Percentiles rank a stretch among this genome's conserved stretches.
phyloP scores from a whole-genome alignment of 1,140 invertebrate genomes.

The Drosophila kurseongensis region DNA sequence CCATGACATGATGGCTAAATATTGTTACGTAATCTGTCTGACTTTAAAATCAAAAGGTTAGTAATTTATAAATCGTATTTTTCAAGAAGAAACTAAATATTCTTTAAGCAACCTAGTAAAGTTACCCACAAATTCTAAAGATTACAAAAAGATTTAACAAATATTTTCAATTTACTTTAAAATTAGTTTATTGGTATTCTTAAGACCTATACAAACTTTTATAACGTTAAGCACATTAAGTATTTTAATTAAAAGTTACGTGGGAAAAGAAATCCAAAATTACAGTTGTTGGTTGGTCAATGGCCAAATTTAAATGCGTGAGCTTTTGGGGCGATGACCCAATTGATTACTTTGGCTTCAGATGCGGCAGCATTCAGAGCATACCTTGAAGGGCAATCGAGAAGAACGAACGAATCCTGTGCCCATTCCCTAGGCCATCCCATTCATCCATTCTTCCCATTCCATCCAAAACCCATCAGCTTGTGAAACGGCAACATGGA shows the following conservation, averaged over 20 bases:
- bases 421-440: no score
- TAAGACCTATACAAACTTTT: no score
- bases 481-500: slow-evolving; percentile 58
- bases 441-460: slow-evolving; percentile 5
- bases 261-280: neutral
- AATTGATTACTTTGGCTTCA: slow-evolving; percentile 51
- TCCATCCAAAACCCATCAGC: slow-evolving; percentile 13
- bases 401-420: slow-evolving; percentile 7
- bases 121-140: no score
- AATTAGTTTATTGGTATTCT: no score
- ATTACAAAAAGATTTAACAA: no score
- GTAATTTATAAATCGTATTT: no score
- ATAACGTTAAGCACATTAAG: neutral
- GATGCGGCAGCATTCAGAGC: slow-evolving; percentile 45
- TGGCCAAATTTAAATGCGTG: slow-evolving; percentile 28
- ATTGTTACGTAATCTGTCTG: slow-evolving; percentile 40
- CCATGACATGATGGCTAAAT: slow-evolving; percentile 13
- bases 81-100: no score
- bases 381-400: slow-evolving; percentile 35
- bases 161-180: no score
- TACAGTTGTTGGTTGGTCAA: neutral
- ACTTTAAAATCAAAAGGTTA: slow-evolving; percentile 1
- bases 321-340: slow-evolving; percentile 29
- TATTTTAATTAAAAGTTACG: slow-evolving; percentile 20
- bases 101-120: no score